Percentiles rank a stretch among this genome's conserved stretches.
These are phyloP conservation scores for Ceratina calcarata DNA, from an alignment of 1,140 invertebrate genomes.

Conservation along the genomic window DNA sequence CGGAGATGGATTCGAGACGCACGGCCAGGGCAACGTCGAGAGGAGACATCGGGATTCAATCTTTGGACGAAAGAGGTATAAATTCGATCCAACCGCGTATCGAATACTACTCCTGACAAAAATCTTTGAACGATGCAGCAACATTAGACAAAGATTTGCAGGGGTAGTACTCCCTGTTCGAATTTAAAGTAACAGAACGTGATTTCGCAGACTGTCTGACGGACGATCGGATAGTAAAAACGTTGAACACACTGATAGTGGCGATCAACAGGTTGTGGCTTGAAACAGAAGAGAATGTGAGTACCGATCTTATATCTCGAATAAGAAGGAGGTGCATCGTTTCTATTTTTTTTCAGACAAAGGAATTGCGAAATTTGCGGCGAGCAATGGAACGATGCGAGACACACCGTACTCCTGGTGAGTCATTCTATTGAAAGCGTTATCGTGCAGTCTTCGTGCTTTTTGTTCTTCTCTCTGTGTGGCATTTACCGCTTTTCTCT, in stretches of 20 bases:
- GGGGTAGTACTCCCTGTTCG: background rate
- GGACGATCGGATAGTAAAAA: conserved; percentile 84
- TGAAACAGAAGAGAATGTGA: conserved; percentile 65
- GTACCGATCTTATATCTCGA: conserved; percentile 23
- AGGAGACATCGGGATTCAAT: conserved; percentile 88
- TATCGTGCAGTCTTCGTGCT: too few relatives aligned
- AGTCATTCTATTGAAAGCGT: too few relatives aligned
- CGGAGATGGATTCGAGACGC: background rate
- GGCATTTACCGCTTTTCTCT: too few relatives aligned
- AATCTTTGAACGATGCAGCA: background rate
- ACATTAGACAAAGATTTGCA: background rate
- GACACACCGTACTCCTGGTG: too few relatives aligned
- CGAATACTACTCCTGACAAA: background rate
- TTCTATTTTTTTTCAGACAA: conserved; percentile 81
- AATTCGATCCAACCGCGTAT: background rate
- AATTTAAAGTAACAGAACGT: background rate
- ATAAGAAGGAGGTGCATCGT: background rate
- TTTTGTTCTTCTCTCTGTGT: too few relatives aligned
- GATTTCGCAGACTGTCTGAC: conserved; percentile 78
- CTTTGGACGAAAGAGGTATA: conserved; percentile 85
- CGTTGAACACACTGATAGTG: conserved; percentile 87
- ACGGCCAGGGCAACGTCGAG: conserved; percentile 74
- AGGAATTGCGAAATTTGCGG: conserved; percentile 83
- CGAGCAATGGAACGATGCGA: background rate
- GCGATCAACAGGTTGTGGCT: conserved; percentile 82